Evolutionary conservation across 2,113 vertebrate species (phyloP), one percentile per base, ranked within the genome.

Genomic region (Xiphophorus maculatus): DNA sequence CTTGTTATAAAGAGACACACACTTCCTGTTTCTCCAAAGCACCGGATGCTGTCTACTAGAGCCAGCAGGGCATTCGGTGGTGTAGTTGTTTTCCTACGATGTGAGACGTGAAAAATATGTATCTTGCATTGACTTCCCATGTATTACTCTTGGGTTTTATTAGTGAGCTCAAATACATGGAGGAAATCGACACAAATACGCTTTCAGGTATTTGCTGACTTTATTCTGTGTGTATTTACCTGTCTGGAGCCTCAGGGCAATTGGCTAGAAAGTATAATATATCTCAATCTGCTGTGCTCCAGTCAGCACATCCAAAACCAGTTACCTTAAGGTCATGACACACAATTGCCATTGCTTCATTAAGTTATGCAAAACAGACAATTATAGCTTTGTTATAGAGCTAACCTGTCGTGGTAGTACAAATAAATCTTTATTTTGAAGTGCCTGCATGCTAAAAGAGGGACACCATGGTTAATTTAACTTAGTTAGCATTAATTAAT

Each of bases 1-100:
- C 76, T 86, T 73, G 66, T 88, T 82, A 87, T 81, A 84, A 74
- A 87, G 72, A 80, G 72, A 80, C 72, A 79, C 86, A 84, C 87
- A 83, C 91, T 91, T 92, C 91, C 92, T 92, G 88, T 81, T 87
- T 71, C 84, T 83, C 72, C 76, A 88, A 86, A 87, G 88, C 83
- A 71, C 86, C 87, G 82, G 87, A 91, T 88, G 79, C 84, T 82
- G 80, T 66, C 76, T 33, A 22, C 79, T 70, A 64, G 5, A n/a
- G 83, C 68, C 79, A 69, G 79, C 69, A 32, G 75, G 79, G 79
- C 67, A 19, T 67, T 75, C 30, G 66, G 62, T 61, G 74, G 79
- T 74, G 67, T 64, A 66, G 77, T 51, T 60, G 67, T 44, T 78
- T 73, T 72, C 71, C 32, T 76, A 15, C 54, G 69, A 82, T 78